phyloP scores from a whole-genome alignment of 2,113 vertebrate genomes.

The Chunga burmeisteri region DNA sequence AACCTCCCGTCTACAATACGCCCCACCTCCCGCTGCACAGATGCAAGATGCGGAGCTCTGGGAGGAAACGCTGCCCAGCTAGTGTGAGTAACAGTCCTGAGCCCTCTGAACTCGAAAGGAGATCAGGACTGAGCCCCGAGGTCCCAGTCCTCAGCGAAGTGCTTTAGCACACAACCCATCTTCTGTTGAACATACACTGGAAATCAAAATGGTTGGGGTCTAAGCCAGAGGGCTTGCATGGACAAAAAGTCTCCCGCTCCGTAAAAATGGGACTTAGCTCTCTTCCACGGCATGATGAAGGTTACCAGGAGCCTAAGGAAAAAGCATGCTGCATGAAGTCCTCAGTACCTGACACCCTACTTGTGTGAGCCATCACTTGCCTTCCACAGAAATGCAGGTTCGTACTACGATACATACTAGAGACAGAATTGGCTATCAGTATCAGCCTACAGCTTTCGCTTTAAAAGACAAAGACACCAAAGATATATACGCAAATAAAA shows the following conservation, averaged over 20 bases:
- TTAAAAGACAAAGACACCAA: not conserved
- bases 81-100: not conserved
- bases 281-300: not conserved
- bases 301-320: not conserved
- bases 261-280: not conserved
- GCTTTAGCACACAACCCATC: not conserved
- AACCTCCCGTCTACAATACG: not conserved
- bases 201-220: not conserved
- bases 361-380: not conserved
- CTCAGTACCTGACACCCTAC: not conserved
- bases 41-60: not conserved
- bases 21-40: not conserved
- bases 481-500: rapidly evolving
- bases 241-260: not conserved
- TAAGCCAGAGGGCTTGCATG: not conserved
- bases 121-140: not conserved
- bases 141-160: not conserved
- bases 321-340: not conserved
- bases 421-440: not conserved
- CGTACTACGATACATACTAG: rapidly evolving
- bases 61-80: not conserved
- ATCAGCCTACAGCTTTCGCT: not conserved
- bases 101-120: not conserved
- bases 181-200: not conserved
- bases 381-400: not conserved